These are phyloP conservation scores for Pseudopodoces humilis DNA, from an alignment of 2,113 vertebrate genomes.

Conservation along the genomic window DNA sequence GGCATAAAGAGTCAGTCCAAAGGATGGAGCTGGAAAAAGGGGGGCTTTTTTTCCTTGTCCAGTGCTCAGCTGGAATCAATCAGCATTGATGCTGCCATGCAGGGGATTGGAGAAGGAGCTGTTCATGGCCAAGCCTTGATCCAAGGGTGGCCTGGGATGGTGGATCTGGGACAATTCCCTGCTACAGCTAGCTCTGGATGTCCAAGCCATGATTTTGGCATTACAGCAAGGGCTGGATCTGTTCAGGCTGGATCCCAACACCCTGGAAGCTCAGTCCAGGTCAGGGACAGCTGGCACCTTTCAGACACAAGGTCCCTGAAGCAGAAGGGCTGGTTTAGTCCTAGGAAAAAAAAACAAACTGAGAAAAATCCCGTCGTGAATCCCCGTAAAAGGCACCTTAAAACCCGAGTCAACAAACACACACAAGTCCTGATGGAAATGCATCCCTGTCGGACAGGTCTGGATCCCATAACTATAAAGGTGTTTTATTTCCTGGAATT, in stretches of 20 bases:
- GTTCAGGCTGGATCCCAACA: background rate
- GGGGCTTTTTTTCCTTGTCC: background rate
- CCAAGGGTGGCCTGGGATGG: background rate
- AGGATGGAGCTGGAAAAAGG: background rate
- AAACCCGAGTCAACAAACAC: background rate
- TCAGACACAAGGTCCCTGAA: background rate
- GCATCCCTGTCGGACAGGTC: conserved; percentile 49
- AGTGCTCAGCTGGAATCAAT: background rate
- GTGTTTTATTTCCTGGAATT: conserved; percentile 81
- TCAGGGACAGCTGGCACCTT: background rate
- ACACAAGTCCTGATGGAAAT: background rate
- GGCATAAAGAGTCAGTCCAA: background rate
- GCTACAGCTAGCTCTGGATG: background rate
- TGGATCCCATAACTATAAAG: conserved; percentile 72
- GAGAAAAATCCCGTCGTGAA: background rate
- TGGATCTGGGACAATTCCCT: background rate
- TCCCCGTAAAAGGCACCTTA: background rate
- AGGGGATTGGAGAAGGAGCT: background rate
- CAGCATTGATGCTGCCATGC: background rate
- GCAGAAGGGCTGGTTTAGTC: background rate
- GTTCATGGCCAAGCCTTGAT: background rate
- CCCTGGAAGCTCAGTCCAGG: background rate
- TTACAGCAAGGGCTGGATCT: too few species aligned
- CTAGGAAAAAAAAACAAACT: background rate
- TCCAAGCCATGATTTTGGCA: background rate